Conservation (phyloP, 2,113 vertebrate genomes). For the Menura novaehollandiae region DNA sequence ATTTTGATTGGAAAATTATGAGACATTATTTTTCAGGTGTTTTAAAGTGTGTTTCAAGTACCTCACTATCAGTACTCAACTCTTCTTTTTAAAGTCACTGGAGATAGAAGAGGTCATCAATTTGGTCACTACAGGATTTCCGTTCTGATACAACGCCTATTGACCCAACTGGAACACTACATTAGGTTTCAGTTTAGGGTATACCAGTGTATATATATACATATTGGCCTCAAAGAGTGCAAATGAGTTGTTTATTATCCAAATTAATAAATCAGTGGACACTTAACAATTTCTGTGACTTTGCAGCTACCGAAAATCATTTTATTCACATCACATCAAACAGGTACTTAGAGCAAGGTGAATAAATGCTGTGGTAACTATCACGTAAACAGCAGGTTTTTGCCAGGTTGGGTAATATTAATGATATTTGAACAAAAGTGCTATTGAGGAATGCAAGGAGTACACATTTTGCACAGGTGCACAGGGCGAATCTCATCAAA, state of each 20-base stretch:
- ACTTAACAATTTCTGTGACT: background rate
- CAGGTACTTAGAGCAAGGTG: background rate
- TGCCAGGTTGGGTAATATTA: background rate
- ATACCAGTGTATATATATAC: background rate
- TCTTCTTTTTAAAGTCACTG: background rate
- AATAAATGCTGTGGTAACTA: background rate
- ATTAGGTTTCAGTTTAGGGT: background rate
- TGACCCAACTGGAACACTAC: background rate
- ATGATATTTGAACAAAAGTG: background rate
- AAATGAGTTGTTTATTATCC: background rate
- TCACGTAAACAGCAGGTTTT: background rate
- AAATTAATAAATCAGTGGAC: background rate
- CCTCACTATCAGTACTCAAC: background rate
- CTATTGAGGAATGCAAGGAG: background rate
- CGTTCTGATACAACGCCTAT: background rate
- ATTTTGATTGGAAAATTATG: background rate
- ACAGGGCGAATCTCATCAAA: background rate
- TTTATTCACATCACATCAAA: background rate
- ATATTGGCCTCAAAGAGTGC: background rate
- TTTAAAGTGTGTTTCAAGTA: background rate
- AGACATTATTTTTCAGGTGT: background rate
- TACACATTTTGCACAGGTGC: background rate
- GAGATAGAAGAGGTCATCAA: background rate
- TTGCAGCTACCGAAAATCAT: background rate
- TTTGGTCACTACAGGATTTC: background rate